Evolutionary conservation across 1,140 invertebrate species (phyloP).

Genomic region (Drosophila pectinifera): DNA sequence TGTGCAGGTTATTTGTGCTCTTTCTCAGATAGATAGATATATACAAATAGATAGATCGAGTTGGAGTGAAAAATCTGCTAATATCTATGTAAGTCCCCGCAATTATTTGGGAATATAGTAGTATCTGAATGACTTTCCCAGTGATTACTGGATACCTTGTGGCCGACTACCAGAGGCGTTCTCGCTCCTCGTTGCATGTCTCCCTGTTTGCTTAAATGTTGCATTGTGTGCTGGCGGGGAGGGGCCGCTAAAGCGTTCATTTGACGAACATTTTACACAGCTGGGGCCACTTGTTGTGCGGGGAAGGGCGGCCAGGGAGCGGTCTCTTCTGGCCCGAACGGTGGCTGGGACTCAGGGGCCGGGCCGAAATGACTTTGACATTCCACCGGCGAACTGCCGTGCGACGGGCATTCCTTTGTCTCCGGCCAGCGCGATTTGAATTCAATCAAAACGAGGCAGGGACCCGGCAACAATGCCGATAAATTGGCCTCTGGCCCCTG

Average conservation of each 20-base stretch:
- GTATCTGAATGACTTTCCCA: background rate
- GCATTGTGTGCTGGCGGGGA: constrained; percentile 64
- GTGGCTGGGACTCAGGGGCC: constrained; percentile 32
- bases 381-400: constrained; percentile 49
- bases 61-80: background rate
- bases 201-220: constrained; percentile 78
- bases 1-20: no score
- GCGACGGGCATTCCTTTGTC: constrained; percentile 51
- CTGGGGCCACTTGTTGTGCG: constrained; percentile 68
- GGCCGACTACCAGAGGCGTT: constrained; percentile 1
- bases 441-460: constrained; percentile 80
- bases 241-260: constrained; percentile 74
- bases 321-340: constrained; percentile 15
- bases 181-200: constrained; percentile 17
- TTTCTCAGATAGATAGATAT: no score
- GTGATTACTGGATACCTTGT: background rate
- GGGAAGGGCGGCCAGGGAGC: no score
- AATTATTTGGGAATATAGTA: no score
- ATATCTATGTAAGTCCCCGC: no score
- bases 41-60: no score
- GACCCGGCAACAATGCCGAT: constrained; percentile 62
- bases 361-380: constrained; percentile 79
- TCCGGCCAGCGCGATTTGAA: constrained; percentile 76
- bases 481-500: constrained; percentile 73
- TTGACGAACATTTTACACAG: constrained; percentile 78